Base-by-base conservation (phyloP, 2,113 vertebrate species). In the Apteryx owenii region DNA sequence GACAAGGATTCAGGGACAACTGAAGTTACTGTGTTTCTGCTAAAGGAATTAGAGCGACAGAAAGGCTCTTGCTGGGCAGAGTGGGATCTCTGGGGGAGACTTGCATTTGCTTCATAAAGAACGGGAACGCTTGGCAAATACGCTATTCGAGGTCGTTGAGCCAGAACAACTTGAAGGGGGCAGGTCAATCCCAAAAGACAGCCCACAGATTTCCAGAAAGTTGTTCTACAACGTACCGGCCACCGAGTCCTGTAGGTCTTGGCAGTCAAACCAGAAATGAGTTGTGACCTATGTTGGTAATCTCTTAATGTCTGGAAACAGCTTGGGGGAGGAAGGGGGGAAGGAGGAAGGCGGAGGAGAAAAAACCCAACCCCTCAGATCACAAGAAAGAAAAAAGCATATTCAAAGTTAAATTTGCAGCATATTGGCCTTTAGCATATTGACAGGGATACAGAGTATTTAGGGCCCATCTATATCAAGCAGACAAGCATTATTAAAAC, bases 21-120 rank as follows among this genome's bases (percentile, higher is more conserved):
- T 88, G 92, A 56, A 96, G 89, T 96, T 90, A 85, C 73, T 93
- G 73, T 87, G 58, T 79, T 97, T 91, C 87, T 64, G 75, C 83
- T 88, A 96, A 97, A 79, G 82, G 85, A 94, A 91, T 97, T 96
- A 89, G 76, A 93, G 64, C 40, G 48, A 58, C 81, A 88, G 84
- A 95, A 95, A 94, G 75, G 58, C 88, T 96, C 72, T 79, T 90
- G 88, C 71, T 90, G 88, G 72, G 62, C 86, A 50, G 70, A 3
- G 20, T 11, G 42, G 72, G 58, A 64, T 88, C 90, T 61, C 36
- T 38, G 36, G 36, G 44, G 13, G 31, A 88, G 85, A 89, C 95
- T 94, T 97, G 88, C 91, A 89, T 91, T 81, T 83, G 89, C 83
- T 78, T 60, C 91, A 54, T 46, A 60, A 81, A 93, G 82, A 70